Conservation (phyloP, 2,888 invertebrate genomes). For the Nomada goodeniana region DNA sequence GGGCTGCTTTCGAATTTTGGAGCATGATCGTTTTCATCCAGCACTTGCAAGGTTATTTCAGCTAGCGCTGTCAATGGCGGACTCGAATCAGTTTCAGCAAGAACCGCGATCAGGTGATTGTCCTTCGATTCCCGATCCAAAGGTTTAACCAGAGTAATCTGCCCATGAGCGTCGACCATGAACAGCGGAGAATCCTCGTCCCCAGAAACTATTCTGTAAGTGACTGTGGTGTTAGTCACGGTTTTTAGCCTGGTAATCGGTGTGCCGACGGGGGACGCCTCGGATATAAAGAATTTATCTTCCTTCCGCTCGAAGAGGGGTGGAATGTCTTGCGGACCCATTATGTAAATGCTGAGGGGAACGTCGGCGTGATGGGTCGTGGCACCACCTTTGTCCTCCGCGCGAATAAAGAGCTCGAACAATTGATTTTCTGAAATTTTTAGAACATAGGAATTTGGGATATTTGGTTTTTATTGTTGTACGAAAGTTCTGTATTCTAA, state of each 20-base stretch:
- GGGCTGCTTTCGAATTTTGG: slow-evolving; percentile 94
- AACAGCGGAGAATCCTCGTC: slow-evolving; percentile 88
- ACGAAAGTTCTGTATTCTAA: background rate
- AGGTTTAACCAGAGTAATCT: slow-evolving; percentile 90
- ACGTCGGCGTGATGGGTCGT: slow-evolving; percentile 92
- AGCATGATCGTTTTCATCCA: slow-evolving; percentile 96
- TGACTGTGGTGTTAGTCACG: slow-evolving; percentile 87
- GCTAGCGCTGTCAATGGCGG: slow-evolving; percentile 90
- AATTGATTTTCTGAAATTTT: slow-evolving; percentile 88
- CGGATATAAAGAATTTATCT: slow-evolving; percentile 92
- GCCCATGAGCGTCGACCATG: slow-evolving; percentile 89
- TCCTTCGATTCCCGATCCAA: slow-evolving; percentile 91
- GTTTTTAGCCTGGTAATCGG: slow-evolving; percentile 89
- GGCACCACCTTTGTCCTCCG: slow-evolving; percentile 90
- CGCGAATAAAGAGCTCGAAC: slow-evolving; percentile 95
- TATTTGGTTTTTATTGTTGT: background rate
- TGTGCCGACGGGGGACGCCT: slow-evolving; percentile 90
- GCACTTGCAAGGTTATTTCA: slow-evolving; percentile 91
- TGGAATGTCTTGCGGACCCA: slow-evolving; percentile 88
- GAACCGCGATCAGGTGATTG: slow-evolving; percentile 89
- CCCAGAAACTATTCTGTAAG: slow-evolving; percentile 87
- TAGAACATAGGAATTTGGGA: background rate
- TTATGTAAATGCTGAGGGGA: slow-evolving; percentile 92
- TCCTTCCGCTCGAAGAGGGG: slow-evolving; percentile 91
- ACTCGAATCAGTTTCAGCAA: slow-evolving; percentile 90